Evolutionary conservation across 2,888 invertebrate species (phyloP).

Genomic region (Alviniconcha strummeri): DNA sequence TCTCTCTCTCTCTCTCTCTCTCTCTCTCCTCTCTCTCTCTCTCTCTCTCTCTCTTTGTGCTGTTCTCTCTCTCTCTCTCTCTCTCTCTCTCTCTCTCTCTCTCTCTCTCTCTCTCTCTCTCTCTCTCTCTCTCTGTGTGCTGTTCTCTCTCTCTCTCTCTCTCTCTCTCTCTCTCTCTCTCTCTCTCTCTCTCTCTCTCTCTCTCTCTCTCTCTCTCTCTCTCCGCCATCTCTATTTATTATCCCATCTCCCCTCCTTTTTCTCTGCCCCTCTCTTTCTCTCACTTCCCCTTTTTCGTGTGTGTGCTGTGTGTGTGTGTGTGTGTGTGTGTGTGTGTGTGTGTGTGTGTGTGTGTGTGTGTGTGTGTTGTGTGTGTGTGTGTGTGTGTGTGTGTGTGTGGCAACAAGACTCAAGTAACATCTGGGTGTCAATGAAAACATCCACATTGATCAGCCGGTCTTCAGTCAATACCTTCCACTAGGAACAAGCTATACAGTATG

Average conservation of each 20-base stretch:
- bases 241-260: background rate
- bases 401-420: too few relatives aligned
- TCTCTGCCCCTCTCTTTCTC: background rate
- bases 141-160: background rate
- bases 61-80: background rate
- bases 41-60: background rate
- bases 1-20: background rate
- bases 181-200: background rate
- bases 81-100: background rate
- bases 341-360: background rate
- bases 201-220: background rate
- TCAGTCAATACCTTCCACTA: too few relatives aligned
- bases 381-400: background rate
- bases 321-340: background rate
- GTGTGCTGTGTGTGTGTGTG: background rate
- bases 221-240: background rate
- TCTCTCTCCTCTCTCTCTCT: background rate
- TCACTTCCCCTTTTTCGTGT: background rate
- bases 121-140: background rate
- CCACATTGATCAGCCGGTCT: too few relatives aligned
- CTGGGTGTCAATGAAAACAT: too few relatives aligned
- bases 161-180: background rate
- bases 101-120: background rate
- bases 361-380: background rate
- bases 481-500: too few relatives aligned